Base-by-base conservation (phyloP, 64 coral and sea anemone genomes). In the Montipora capricornis region DNA sequence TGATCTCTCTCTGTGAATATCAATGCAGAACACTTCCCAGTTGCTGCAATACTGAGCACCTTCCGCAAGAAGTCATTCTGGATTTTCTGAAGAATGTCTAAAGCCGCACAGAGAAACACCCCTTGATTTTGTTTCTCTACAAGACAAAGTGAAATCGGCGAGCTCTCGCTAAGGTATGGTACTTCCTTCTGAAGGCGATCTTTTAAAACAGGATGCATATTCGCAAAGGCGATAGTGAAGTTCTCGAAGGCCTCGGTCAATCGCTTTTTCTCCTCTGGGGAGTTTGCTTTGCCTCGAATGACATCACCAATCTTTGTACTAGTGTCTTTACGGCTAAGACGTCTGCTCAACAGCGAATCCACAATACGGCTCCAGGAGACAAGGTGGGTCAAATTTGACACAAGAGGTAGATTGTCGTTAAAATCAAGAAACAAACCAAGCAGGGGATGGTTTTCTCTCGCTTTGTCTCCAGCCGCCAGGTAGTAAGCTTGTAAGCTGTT, bases 11-110 rank as follows among this genome's bases (percentile, higher is more conserved):
- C 68, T 49, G 92, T 20, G 47, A 93, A 98, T 17, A 77, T 55
- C 46, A 98, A 80, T 8, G 97, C 91, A 29, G 97, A 76, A 88
- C 82, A 93, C 24, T 88, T 95, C 77, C 91, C 88, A 6, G 59
- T 60, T 14, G 91, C 80, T 83, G 91, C 94, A 78, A 93, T 88
- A n/a, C 84, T 49, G 11, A 98, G 86, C 3, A 95, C 48, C 44
- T 88, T 93, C 51, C 82, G 88, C 60, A 98, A 61, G 77, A 98
- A 91, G 10, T 52, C 51, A 62, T 98, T 98, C 88, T 98, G 97
- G 68, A 91, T 90, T 15, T 93, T 26, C 50, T 89, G 87, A n/a
- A 98, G 79, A 46, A 79, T 55, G 58, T 68, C 81, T 49, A 98
- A 61, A 20, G 91, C 87, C 68, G 81, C 75, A 82, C 91, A 75